Percentiles rank a stretch among this genome's conserved stretches.
Evolutionary conservation across 1,140 invertebrate species (phyloP).

Genomic region (Harlomillsia oculata): DNA sequence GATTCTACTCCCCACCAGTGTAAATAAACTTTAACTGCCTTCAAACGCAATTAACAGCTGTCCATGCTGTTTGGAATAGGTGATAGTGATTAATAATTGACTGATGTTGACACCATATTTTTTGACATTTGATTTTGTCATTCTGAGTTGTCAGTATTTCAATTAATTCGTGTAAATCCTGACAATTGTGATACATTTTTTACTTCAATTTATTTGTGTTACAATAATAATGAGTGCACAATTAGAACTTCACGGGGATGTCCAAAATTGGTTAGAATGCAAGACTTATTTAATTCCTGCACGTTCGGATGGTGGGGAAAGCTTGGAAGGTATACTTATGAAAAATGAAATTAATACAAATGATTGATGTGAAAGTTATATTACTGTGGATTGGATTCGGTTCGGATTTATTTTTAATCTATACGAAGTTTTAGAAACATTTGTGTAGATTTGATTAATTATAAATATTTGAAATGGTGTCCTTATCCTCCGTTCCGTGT

Average conservation of each 20-base stretch:
- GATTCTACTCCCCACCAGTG: too few species aligned
- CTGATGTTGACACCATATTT: too few species aligned
- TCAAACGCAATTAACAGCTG: too few species aligned
- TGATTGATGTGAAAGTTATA: background rate
- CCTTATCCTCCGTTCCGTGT: background rate
- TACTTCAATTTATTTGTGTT: too few species aligned
- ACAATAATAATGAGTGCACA: slow-evolving; percentile 15
- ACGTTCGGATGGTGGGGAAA: background rate
- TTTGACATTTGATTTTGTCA: too few species aligned
- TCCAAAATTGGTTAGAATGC: slow-evolving; percentile 22
- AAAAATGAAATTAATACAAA: background rate
- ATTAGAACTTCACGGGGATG: slow-evolving; percentile 18
- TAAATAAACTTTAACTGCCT: too few species aligned
- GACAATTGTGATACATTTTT: too few species aligned
- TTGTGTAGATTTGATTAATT: background rate
- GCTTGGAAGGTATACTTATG: background rate
- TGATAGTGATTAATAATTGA: too few species aligned
- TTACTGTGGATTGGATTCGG: background rate
- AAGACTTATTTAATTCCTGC: slow-evolving; percentile 5
- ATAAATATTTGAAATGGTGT: background rate
- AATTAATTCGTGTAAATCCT: too few species aligned
- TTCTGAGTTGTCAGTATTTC: too few species aligned
- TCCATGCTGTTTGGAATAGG: too few species aligned
- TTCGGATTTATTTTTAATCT: background rate
- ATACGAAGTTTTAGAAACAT: background rate